Conservation (phyloP, 1,140 invertebrate genomes). For the Acyrthosiphon pisum region DNA sequence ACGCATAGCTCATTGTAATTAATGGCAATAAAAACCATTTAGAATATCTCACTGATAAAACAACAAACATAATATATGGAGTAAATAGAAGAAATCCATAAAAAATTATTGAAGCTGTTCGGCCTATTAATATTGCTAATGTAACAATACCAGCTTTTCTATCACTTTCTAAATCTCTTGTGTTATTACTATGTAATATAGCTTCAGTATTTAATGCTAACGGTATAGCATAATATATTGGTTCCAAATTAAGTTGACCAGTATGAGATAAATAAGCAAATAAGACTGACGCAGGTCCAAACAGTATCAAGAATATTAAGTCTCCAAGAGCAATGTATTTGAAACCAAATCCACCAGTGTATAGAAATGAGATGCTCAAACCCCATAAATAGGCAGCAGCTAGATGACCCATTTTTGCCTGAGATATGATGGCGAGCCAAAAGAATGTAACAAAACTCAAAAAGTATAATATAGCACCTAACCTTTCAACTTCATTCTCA, state of each 20-base stretch:
- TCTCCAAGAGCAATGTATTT: constrained; percentile 73
- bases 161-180: constrained; percentile 74
- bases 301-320: constrained; percentile 83
- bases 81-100: constrained; percentile 90
- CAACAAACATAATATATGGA: constrained; percentile 88
- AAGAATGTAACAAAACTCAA: constrained; percentile 90
- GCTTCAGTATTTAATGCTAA: constrained; percentile 93
- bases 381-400: constrained; percentile 95
- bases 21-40: constrained; percentile 88
- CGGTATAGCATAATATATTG: constrained; percentile 92
- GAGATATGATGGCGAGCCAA: constrained; percentile 78
- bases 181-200: constrained; percentile 94
- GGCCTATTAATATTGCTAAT: constrained; percentile 90
- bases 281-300: constrained; percentile 92
- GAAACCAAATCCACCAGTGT: constrained; percentile 71
- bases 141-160: constrained; percentile 69
- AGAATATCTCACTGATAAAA: constrained; percentile 82
- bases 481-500: constrained; percentile 80
- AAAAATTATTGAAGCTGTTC: constrained; percentile 86
- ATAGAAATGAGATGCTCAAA: constrained; percentile 91
- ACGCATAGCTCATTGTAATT: constrained; percentile 84
- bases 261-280: constrained; percentile 93
- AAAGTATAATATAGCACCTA: constrained; percentile 85
- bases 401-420: constrained; percentile 91
- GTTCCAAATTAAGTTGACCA: constrained; percentile 82